phyloP scores from a whole-genome alignment of 2,113 vertebrate genomes.

The Aptenodytes patagonicus region DNA sequence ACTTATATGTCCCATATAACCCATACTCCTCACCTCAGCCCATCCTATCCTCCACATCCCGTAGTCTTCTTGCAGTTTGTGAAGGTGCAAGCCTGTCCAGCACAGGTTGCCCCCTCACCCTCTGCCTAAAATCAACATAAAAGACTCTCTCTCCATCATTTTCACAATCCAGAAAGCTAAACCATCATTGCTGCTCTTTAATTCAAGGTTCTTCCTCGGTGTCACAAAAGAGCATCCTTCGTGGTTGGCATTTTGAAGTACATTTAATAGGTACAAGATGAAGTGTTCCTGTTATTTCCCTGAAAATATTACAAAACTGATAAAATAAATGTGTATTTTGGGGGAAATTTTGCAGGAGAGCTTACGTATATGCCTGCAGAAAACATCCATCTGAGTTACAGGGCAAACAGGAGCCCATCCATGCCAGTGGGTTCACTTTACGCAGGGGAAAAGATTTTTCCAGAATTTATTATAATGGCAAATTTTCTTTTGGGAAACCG shows the following conservation, averaged over 20 bases:
- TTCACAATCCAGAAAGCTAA: neutral
- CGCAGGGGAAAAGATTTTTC: neutral
- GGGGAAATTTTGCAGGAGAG: neutral
- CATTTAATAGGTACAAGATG: neutral
- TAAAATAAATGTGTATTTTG: neutral
- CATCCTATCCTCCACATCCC: neutral
- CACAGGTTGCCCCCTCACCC: neutral
- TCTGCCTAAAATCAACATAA: neutral
- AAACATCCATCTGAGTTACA: neutral
- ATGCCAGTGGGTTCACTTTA: neutral
- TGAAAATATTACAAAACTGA: neutral
- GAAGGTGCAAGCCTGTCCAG: neutral
- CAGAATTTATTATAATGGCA: neutral
- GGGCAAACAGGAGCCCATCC: neutral
- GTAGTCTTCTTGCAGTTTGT: no score
- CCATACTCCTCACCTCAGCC: neutral
- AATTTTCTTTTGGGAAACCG: neutral
- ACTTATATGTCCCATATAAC: neutral
- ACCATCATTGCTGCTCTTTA: neutral
- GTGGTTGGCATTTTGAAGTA: neutral
- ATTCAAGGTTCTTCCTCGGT: neutral
- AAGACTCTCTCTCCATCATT: neutral
- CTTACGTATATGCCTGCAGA: neutral
- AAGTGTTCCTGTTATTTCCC: neutral
- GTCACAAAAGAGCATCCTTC: neutral